Conservation (phyloP, 2,113 vertebrate species). For the Helogale parvula region DNA sequence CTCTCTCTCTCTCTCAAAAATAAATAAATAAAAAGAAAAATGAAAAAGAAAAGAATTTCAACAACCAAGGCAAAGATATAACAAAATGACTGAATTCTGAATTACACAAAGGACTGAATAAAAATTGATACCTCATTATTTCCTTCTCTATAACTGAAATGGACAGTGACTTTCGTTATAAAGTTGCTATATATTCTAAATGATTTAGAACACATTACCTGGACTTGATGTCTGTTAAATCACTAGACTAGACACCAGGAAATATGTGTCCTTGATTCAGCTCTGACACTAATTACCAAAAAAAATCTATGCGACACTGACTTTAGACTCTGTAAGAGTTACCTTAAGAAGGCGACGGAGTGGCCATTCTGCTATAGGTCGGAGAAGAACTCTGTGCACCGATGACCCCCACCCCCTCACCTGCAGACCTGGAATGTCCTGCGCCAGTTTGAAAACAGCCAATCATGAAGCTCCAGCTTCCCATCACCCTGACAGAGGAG, state of each 20-base stretch:
- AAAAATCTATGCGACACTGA: background rate
- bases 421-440: too few species aligned
- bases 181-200: background rate
- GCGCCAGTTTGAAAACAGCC: too few species aligned
- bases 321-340: background rate
- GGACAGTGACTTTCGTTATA: background rate
- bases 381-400: too few species aligned
- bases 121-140: conserved; percentile 28
- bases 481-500: too few species aligned
- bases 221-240: background rate
- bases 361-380: accelerated
- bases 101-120: background rate
- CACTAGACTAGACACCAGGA: background rate
- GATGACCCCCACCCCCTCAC: too few species aligned
- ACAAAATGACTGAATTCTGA: conserved; percentile 2
- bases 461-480: too few species aligned
- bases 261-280: background rate
- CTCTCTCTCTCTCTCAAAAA: too few species aligned
- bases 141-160: conserved; percentile 10
- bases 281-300: background rate
- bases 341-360: too few species aligned
- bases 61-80: background rate
- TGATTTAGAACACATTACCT: conserved; percentile 4
- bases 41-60: background rate
- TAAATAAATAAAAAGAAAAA: too few species aligned